Evolutionary conservation across 2,888 invertebrate species (phyloP), one percentile per base, ranked within the genome.

Genomic region (Physocephala rufipes): DNA sequence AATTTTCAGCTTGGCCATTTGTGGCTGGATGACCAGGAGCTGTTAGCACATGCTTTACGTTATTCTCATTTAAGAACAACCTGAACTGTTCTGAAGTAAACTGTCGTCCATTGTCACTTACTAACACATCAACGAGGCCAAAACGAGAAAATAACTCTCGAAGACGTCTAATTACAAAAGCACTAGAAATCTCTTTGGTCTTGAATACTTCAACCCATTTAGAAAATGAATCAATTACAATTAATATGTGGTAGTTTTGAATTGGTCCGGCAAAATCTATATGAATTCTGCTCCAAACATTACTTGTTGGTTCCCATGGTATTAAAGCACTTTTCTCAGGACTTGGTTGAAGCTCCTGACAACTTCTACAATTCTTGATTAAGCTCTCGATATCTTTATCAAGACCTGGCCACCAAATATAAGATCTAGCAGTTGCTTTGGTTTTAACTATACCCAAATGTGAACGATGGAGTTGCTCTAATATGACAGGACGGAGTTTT

Each of bases 241-340:
- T 53, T 26, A 70, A 67, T 45, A 70, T 21, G 47, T 73, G 67
- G 58, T 36, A 9, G 30, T 58, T 49, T 16, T 28, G 47, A 28
- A 67, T 73, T 1, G 73, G 73, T 16, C 73, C 67, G 51, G 73
- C 73, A 53, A 73, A 71, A 30, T 73, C 68, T 43, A 67, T 51
- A 67, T 73, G 71, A 58, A 71, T 65, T 30, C 73, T 36, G 1
- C 47, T 47, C 67, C 67, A 63, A 13, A 58, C 49, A 24, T 67
- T 67, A 59, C 58, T 16, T n/a, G 64, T 47, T 49, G 67, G 67
- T 28, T 70, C 47, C 67, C 67, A 67, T 16, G 71, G 65, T 43
- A 67, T 73, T n/a, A 71, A 65, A 0, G 43, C 16, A 61, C 43
- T 43, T 26, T 71, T 73, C 64, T 65, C 68, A 5, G 73, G 71